Conservation (phyloP, 2,113 vertebrate genomes). For the Mixornis gularis region DNA sequence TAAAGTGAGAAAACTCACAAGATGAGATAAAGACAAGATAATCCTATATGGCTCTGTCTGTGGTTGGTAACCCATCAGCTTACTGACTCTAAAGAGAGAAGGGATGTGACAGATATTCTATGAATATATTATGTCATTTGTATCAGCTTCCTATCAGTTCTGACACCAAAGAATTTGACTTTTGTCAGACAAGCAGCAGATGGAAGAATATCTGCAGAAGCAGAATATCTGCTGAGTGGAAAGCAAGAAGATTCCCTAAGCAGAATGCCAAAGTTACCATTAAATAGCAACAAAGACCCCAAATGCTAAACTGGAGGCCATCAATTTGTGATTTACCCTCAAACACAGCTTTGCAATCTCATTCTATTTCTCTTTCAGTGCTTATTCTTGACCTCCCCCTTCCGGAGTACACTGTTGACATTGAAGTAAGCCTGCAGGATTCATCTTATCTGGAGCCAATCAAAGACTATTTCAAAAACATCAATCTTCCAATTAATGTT, state of each 20-base stretch:
- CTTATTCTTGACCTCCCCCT: not conserved
- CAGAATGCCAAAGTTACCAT: not conserved
- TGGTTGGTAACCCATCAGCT: not conserved
- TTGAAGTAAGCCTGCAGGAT: conserved; percentile 62
- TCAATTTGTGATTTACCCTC: not conserved
- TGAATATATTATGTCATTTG: not conserved
- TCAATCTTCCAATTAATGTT: conserved; percentile 31
- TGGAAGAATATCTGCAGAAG: not conserved
- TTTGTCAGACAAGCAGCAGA: not conserved
- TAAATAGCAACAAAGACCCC: not conserved
- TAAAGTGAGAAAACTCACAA: not conserved
- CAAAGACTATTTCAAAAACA: conserved; percentile 35
- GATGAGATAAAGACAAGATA: not conserved
- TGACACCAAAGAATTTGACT: not conserved
- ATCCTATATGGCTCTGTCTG: not conserved
- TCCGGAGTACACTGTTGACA: conserved; percentile 18
- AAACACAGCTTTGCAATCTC: not conserved
- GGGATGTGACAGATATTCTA: not conserved
- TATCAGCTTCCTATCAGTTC: not conserved
- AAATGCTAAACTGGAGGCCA: not conserved
- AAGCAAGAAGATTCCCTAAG: not conserved
- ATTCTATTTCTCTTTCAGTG: conserved; percentile 39
- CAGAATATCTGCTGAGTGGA: not conserved
- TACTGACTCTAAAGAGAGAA: not conserved
- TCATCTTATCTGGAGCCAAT: conserved; percentile 32